Base-by-base conservation (phyloP, 2,113 vertebrate species). In the Poeciliopsis prolifica region DNA sequence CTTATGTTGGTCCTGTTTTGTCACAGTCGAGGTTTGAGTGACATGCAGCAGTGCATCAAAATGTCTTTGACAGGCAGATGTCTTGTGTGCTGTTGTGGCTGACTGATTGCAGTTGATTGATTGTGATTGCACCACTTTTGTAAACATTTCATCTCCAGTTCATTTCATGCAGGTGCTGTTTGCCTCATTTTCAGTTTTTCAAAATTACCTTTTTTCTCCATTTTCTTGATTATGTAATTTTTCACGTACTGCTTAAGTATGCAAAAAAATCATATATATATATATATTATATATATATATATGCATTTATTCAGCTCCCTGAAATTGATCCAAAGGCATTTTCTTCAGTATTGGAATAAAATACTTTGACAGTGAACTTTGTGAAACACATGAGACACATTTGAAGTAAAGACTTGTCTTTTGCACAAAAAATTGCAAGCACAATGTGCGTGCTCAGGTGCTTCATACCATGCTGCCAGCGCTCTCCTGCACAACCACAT, bases 21-120 rank as follows among this genome's bases (percentile, higher is more conserved):
- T 3, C 19, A 24, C 5, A 10, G 3, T 24, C 1, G 17, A 58
- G 24, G 22, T 58, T 24, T 58, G 24, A 58, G 51, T 58, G 51
- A 24, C 51, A 58, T n/a, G 3, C 2, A 58, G 1, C 22, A 58
- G 7, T 11, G 8, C 10, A 58, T 58, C 51, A 58, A n/a, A 58
- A 58, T 58, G 7, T 3, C 51, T 58, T n/a, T 58, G 51, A 58
- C 22, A n/a, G 51, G 51, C 51, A 58, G 22, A 58, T 58, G 22
- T n/a, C 51, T 22, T 58, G 51, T n/a, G 51, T 58, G 51, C 51
- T 58, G 51, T 24, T 79, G 64, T 61, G 65, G n/a, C 13, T 78
- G 68, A 78, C 11, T 71, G 69, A 65, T 33, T 78, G 54, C 61
- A 58, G 1, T 30, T 44, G 14, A 64, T 65, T 86, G 72, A 66